Base-by-base conservation (phyloP, 23 tunicate genomes). In the Halocynthia roretzi region DNA sequence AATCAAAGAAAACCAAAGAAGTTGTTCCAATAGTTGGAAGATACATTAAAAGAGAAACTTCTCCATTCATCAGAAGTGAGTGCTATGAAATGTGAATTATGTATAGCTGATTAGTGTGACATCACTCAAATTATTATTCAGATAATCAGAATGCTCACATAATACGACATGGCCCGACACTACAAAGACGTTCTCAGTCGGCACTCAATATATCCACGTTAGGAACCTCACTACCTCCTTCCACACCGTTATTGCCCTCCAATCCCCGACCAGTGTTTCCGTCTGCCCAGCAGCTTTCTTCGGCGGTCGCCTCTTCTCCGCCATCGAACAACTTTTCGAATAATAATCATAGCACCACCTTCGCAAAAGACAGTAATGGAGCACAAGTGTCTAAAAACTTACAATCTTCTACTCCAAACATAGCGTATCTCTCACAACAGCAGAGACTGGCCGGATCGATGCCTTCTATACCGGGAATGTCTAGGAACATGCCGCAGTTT, bases 161-260 rank as follows among this genome's bases (percentile, higher is more conserved):
- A 10, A 56, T 89, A 76, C 97, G 97, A 5, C 90, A 90, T 71
- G 97, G 90, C 14, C 97, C 97, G 54, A 85, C 97, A 6, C 70
- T 90, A 58, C 97, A 90, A 65, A 85, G 83, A 51, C 76, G 97
- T 7, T 71, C 82, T 7, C 85, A 77, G 18, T 80, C 91, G 8
- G 84, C 76, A 8, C 56, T 40, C 57, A 86, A 86, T 72, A 53
- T 86, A 9, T 76, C 76, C 0, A n/a, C 62, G 11, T 44, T 76
- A 6, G 82, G 78, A 10, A 52, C 50, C 40, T 40, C 50, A 7
- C 19, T 54, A 14, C 72, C 72, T 10, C 76, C 80, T 6, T 55
- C 55, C 8, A 54, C 80, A 7, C 76, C 71, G 10, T n/a, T 70
- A 56, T 23, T 48, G 23, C 50, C 67, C 21, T 55, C 50, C 31